phyloP scores from a whole-genome alignment of 2,888 invertebrate species.

The Ectemnius cavifrons region DNA sequence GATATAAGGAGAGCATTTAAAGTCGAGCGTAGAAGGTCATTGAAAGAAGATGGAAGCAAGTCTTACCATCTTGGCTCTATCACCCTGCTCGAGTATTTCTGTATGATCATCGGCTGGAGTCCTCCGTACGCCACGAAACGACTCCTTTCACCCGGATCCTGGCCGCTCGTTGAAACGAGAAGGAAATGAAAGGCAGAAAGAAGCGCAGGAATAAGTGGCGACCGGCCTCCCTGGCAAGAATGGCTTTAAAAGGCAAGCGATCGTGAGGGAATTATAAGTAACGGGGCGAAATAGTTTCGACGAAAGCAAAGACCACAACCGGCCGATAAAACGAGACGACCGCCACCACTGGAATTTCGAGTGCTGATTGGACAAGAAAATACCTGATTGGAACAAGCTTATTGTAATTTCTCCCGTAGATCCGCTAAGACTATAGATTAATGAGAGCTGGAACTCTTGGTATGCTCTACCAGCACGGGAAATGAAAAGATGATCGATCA shows the following conservation, averaged over 20 bases:
- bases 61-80: slow-evolving; percentile 9
- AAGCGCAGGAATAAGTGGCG: slow-evolving; percentile 32
- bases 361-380: too few species aligned
- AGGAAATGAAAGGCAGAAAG: slow-evolving; percentile 54
- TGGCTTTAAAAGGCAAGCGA: slow-evolving; percentile 8
- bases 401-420: too few species aligned
- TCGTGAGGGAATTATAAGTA: slow-evolving; percentile 22
- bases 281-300: slow-evolving; percentile 25
- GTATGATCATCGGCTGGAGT: slow-evolving; percentile 29
- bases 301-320: slow-evolving; percentile 31
- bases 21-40: too few species aligned
- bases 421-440: too few species aligned
- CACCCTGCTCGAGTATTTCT: slow-evolving; percentile 25
- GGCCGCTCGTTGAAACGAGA: slow-evolving; percentile 49
- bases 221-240: slow-evolving; percentile 20
- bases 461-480: too few species aligned
- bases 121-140: slow-evolving; percentile 40
- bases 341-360: background rate
- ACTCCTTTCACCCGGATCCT: slow-evolving; percentile 63
- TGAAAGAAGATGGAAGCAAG: background rate
- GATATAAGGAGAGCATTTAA: too few species aligned
- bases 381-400: too few species aligned
- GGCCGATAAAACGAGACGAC: background rate
- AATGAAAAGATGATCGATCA: too few species aligned
- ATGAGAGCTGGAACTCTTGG: too few species aligned